These are phyloP conservation scores for Pterocles gutturalis DNA, from an alignment of 2,113 vertebrate species.

Conservation along the genomic window DNA sequence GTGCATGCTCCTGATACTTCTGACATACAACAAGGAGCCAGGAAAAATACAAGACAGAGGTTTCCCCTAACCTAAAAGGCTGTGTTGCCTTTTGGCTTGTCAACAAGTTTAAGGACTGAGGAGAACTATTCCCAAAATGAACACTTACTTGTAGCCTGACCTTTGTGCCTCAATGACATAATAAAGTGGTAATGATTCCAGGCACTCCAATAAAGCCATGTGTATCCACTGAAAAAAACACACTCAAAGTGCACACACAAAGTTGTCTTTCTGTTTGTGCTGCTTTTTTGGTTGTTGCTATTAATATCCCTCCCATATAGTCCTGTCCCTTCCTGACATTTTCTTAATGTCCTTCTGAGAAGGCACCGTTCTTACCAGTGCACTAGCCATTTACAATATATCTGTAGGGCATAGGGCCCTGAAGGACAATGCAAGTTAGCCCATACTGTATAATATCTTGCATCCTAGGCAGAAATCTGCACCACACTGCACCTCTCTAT, in stretches of 20 bases:
- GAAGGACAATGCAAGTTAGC: not conserved
- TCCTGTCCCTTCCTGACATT: not conserved
- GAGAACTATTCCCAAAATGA: not conserved
- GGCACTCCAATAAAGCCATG: not conserved
- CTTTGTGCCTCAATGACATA: not conserved
- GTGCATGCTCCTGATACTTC: not conserved
- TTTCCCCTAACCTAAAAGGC: not conserved
- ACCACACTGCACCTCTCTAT: not conserved
- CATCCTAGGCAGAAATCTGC: not conserved
- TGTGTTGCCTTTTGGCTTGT: not conserved
- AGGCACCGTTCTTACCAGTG: not conserved
- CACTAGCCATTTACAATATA: accelerated
- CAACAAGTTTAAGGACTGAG: not conserved
- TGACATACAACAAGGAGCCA: not conserved
- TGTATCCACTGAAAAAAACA: not conserved
- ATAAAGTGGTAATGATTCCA: not conserved
- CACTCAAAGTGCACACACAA: not conserved
- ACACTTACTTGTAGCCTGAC: not conserved
- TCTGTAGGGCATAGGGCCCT: not conserved
- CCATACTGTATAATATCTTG: not conserved
- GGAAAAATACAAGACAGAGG: not conserved
- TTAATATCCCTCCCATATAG: not conserved
- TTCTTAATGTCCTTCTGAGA: not conserved
- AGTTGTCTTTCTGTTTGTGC: not conserved
- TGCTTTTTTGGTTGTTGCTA: not conserved